Evolutionary conservation across 1,140 invertebrate genomes (phyloP).

Genomic region (Trigoniulus corallinus): DNA sequence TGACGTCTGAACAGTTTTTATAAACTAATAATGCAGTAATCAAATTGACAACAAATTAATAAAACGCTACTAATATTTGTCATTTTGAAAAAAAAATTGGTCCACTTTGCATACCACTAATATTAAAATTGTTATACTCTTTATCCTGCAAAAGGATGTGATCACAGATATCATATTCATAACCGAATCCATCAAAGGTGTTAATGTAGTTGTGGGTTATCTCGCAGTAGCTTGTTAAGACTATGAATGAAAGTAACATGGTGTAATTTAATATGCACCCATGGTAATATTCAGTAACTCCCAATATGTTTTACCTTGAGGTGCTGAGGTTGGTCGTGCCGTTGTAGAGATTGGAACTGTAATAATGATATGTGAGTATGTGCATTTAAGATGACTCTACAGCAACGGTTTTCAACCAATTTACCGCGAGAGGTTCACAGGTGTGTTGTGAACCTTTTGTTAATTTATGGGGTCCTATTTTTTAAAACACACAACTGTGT

Average conservation of each 20-base stretch:
- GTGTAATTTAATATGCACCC: too few relatives aligned
- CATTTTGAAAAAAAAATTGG: background rate
- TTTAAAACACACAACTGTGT: too few relatives aligned
- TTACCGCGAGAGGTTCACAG: too few relatives aligned
- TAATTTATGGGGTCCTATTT: too few relatives aligned
- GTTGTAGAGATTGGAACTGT: slow-evolving; percentile 1
- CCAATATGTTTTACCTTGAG: too few relatives aligned
- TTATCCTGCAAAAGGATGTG: slow-evolving; percentile 54
- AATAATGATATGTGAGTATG: too few relatives aligned
- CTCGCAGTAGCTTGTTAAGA: slow-evolving; percentile 49
- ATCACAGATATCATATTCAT: slow-evolving; percentile 59
- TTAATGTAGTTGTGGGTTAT: slow-evolving; percentile 52
- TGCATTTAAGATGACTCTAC: too few relatives aligned
- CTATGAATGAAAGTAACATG: too few relatives aligned
- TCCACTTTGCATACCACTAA: too few relatives aligned
- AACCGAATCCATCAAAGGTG: slow-evolving; percentile 58
- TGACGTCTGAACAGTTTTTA: slow-evolving; percentile 37
- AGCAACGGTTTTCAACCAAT: too few relatives aligned
- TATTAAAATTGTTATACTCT: slow-evolving; percentile 39
- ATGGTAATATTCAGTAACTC: too few relatives aligned
- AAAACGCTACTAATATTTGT: background rate
- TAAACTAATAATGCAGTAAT: slow-evolving; percentile 39
- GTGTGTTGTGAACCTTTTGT: too few relatives aligned
- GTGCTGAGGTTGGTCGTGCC: slow-evolving; percentile 26
- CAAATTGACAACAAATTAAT: slow-evolving; percentile 6